Conservation (phyloP, 2,113 vertebrate genomes). For the Oreocharis arfaki region DNA sequence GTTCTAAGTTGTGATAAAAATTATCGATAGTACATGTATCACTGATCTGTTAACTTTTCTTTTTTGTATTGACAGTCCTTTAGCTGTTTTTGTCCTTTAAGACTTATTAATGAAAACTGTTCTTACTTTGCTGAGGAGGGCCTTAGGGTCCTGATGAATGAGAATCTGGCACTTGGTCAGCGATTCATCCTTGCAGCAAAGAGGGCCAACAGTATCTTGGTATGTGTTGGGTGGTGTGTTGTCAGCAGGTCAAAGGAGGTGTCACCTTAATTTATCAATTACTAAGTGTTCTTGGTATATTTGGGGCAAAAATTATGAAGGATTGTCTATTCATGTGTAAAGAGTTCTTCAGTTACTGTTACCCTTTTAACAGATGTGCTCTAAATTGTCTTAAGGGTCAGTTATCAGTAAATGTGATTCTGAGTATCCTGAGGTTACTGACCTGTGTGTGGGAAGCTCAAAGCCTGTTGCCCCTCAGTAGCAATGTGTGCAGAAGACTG, state of each 20-base stretch:
- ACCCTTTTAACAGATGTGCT: neutral
- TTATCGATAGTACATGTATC: neutral
- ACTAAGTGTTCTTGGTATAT: neutral
- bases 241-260: neutral
- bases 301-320: neutral
- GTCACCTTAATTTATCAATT: neutral
- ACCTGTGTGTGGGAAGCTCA: neutral
- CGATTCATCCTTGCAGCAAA: neutral
- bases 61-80: neutral
- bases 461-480: accelerated
- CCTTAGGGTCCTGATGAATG: neutral
- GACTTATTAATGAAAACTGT: neutral
- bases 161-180: neutral
- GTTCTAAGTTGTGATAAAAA: neutral
- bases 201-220: neutral
- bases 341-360: neutral
- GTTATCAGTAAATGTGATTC: neutral
- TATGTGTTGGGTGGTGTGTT: neutral
- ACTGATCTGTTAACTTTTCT: neutral
- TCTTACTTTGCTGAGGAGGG: neutral
- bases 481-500: neutral
- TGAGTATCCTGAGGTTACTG: neutral
- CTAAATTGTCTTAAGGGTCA: neutral
- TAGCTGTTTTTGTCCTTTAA: neutral
- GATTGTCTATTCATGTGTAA: neutral